Evolutionary conservation across 2,797 vertebrate species (phyloP), one percentile per base, ranked within the genome.

Genomic region (Coranthus polyacanthus): DNA sequence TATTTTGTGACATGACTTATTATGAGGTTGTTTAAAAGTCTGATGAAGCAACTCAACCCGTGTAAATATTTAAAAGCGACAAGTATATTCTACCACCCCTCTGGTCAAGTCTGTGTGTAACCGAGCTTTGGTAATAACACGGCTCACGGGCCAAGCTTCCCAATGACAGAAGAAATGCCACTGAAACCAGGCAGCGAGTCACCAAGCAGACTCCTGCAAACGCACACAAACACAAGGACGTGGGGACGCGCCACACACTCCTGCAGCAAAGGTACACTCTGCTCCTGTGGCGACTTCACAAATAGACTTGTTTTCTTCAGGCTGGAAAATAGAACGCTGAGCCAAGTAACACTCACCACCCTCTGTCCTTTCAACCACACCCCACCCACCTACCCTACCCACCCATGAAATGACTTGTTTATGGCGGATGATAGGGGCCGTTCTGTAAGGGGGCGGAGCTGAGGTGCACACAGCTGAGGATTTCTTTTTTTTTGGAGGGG

Each of bases 221-320:
- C 53, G 59, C 65, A 24, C 41, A 53, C 53, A 71, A 57, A 68
- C 69, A 57, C 53, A 60, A 29, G 15, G 47, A 65, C 42, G 29
- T 39, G 36, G 20, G 65, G 46, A 65, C 68, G 55, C 39, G 32
- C 56, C 67, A 58, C 63, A 70, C 52, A 49, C 1, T 87, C 66
- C 69, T 72, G 56, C 36, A 79, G 79, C 79, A 78, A 86, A 92
- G 89, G 91, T 92, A 91, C 90, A 90, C 46, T 87, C 76, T 86
- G 87, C 85, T 88, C 89, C 69, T 74, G 85, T 79, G 68, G 80
- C 67, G 47, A 54, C 57, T 80, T 80, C 72, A 86, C 82, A 88
- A 89, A 93, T 80, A 89, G 78, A 88, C 85, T 89, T 91, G 87
- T 93, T 93, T 91, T 93, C 85, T 79, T 77, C 73, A 65, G 44